Percentiles rank a stretch among this genome's conserved stretches.
phyloP scores from a whole-genome alignment of 2,797 vertebrate genomes.

The Sebastes itinus region DNA sequence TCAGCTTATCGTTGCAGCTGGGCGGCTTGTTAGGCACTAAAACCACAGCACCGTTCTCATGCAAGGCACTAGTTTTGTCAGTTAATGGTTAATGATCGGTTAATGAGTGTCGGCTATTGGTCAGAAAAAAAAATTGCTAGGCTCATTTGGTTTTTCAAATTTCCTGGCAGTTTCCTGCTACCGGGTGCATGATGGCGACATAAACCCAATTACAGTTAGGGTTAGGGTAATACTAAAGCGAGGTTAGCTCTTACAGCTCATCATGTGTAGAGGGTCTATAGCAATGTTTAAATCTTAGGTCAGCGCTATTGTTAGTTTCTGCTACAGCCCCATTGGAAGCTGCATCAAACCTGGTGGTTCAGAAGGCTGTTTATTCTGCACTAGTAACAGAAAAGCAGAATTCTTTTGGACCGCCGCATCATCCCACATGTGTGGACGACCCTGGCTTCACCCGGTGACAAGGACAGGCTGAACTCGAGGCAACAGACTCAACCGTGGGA shows the following conservation, averaged over 20 bases:
- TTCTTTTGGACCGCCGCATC: background rate
- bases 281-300: constrained; percentile 1
- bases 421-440: constrained; percentile 40
- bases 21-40: background rate
- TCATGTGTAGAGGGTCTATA: background rate
- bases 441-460: constrained; percentile 42
- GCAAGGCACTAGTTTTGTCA: no score
- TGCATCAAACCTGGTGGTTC: background rate
- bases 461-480: constrained; percentile 52
- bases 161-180: background rate
- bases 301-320: background rate
- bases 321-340: background rate
- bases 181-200: background rate
- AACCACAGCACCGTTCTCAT: background rate
- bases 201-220: background rate
- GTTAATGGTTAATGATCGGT: no score
- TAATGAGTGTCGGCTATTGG: no score
- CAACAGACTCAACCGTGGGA: constrained; percentile 41
- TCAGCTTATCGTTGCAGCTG: no score
- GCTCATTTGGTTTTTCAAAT: background rate
- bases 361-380: constrained; percentile 14
- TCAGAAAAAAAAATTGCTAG: background rate
- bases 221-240: background rate
- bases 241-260: background rate
- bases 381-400: constrained; percentile 10